Conservation (phyloP, 2,797 vertebrate genomes). For the Ispidina lecontei region DNA sequence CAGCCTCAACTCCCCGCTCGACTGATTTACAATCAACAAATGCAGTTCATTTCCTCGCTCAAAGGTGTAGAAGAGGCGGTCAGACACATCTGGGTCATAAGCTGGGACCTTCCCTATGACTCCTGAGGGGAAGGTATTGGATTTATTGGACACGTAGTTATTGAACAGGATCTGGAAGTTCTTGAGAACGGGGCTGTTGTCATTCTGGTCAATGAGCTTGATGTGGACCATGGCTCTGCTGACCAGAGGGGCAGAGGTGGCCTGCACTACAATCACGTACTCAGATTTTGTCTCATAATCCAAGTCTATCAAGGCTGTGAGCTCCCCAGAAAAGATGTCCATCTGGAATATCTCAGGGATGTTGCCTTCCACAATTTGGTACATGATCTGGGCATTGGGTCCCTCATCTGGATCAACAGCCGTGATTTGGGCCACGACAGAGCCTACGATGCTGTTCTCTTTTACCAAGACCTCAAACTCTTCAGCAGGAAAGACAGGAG, state of each 20-base stretch:
- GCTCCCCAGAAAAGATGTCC: conserved; percentile 98
- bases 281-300: conserved; percentile 93
- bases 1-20: conserved; percentile 94
- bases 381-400: conserved; percentile 96
- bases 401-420: conserved; percentile 95
- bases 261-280: conserved; percentile 96
- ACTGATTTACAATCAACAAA: conserved; percentile 94
- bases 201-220: conserved; percentile 94
- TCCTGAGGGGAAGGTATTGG: conserved; percentile 94
- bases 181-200: conserved; percentile 92
- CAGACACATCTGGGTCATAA: conserved; percentile 94
- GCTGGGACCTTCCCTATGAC: conserved; percentile 95
- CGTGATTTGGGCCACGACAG: conserved; percentile 94
- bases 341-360: conserved; percentile 98
- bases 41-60: conserved; percentile 95
- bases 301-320: conserved; percentile 96
- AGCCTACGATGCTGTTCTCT: conserved; percentile 96
- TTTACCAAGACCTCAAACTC: conserved; percentile 96
- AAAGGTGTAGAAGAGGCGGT: conserved; percentile 94
- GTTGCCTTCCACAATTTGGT: conserved; percentile 98
- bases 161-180: conserved; percentile 99
- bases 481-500: conserved; percentile 93
- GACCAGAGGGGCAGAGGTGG: conserved; percentile 96
- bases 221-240: conserved; percentile 95
- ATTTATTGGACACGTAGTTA: conserved; percentile 96